Percentiles rank a stretch among this genome's conserved stretches.
These are phyloP conservation scores for Danio tinwini DNA, from an alignment of 2,797 vertebrate genomes.

Conservation along the genomic window DNA sequence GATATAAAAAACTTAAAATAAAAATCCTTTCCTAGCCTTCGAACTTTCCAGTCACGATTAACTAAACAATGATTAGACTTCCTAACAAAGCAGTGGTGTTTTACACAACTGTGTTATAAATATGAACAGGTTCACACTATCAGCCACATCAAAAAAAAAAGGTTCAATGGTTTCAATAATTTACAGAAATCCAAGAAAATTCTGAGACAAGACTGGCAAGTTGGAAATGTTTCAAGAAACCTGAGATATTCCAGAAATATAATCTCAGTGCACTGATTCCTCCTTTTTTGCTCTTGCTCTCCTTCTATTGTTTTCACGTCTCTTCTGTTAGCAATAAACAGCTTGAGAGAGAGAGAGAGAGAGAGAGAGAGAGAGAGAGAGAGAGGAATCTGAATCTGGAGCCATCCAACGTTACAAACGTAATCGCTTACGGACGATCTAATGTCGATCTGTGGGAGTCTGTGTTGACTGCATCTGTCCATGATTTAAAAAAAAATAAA, in stretches of 20 bases:
- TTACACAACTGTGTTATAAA: not conserved
- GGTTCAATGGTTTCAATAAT: not conserved
- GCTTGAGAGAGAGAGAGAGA: too few relatives aligned
- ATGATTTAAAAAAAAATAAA: not conserved
- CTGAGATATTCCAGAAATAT: slow-evolving; percentile 35
- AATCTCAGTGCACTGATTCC: slow-evolving; percentile 22
- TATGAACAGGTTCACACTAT: not conserved
- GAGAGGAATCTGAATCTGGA: slow-evolving; percentile 14
- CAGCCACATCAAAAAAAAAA: not conserved
- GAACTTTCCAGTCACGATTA: not conserved
- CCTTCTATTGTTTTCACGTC: slow-evolving; percentile 21
- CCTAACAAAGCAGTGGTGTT: not conserved
- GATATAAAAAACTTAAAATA: too few relatives aligned
- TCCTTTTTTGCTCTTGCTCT: slow-evolving; percentile 1
- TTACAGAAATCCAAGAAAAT: not conserved
- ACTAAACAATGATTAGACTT: not conserved
- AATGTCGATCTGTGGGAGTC: slow-evolving; percentile 7
- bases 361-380: too few relatives aligned
- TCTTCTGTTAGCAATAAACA: slow-evolving; percentile 57
- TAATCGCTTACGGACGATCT: not conserved
- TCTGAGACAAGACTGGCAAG: slow-evolving; percentile 14
- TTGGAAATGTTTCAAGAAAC: slow-evolving; percentile 14
- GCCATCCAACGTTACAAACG: slow-evolving; percentile 10
- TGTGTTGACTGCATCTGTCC: slow-evolving; percentile 17
- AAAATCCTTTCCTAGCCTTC: not conserved